Conservation (phyloP, 2,113 vertebrate species). For the Turnix velox region DNA sequence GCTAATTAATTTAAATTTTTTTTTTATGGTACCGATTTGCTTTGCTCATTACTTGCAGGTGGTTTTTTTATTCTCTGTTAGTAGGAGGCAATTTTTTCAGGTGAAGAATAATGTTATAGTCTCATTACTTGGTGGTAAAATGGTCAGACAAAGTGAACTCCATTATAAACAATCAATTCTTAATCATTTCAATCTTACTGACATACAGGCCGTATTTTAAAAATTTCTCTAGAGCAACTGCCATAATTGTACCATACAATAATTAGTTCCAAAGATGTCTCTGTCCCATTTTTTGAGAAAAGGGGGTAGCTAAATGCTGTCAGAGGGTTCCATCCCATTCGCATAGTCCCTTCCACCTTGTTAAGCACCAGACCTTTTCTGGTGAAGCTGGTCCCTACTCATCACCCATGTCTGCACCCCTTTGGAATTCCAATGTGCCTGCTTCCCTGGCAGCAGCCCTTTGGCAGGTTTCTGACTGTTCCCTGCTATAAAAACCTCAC, state of each 20-base stretch:
- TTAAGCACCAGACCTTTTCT: no score
- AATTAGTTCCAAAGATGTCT: not conserved
- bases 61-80: not conserved
- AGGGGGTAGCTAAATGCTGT: not conserved
- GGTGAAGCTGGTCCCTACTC: not conserved
- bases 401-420: fast-evolving
- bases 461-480: fast-evolving
- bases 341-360: not conserved
- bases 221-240: not conserved
- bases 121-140: not conserved
- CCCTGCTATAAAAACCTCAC: not conserved
- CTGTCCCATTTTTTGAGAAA: not conserved
- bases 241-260: not conserved
- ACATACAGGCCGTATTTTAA: not conserved
- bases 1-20: not conserved
- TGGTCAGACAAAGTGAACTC: not conserved
- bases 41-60: not conserved
- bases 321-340: no score
- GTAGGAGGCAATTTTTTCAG: not conserved
- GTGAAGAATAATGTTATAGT: not conserved
- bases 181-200: not conserved
- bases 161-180: not conserved
- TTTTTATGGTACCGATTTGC: not conserved
- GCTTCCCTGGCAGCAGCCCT: not conserved
- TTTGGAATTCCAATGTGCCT: fast-evolving